Evolutionary conservation across 1,140 invertebrate genomes (phyloP).

Genomic region (Vollenhovia emeryi): DNA sequence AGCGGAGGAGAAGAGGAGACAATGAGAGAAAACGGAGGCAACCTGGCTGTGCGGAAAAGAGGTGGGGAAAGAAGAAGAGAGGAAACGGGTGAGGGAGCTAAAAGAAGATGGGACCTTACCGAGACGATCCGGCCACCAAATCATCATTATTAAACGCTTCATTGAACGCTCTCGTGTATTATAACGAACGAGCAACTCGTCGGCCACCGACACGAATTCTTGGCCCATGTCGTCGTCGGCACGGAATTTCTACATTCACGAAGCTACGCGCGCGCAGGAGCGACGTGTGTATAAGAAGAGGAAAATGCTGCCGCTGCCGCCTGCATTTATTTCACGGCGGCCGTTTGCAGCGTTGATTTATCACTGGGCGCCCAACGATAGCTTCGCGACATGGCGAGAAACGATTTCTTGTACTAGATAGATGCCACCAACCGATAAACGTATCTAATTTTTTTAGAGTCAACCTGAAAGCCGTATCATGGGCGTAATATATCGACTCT

Average conservation of each 20-base stretch:
- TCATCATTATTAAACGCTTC: slow-evolving; percentile 73
- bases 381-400: slow-evolving; percentile 36
- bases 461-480: slow-evolving; percentile 4
- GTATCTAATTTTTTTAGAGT: not conserved
- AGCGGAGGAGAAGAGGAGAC: not conserved
- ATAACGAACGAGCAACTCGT: slow-evolving; percentile 15
- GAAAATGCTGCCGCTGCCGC: slow-evolving; percentile 1
- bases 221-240: slow-evolving; percentile 40
- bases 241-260: slow-evolving; percentile 49
- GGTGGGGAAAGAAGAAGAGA: slow-evolving; percentile 10
- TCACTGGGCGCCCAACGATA: slow-evolving; percentile 15
- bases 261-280: slow-evolving; percentile 10
- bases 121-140: slow-evolving; percentile 58
- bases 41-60: slow-evolving; percentile 2
- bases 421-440: slow-evolving; percentile 23
- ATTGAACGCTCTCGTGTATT: slow-evolving; percentile 63
- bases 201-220: slow-evolving; percentile 52
- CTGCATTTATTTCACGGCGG: slow-evolving; percentile 53
- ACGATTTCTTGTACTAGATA: slow-evolving; percentile 49
- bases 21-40: slow-evolving; percentile 64
- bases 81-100: not conserved
- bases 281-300: slow-evolving; percentile 19
- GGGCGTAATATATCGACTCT: not conserved
- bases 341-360: slow-evolving; percentile 46
- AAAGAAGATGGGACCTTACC: slow-evolving; percentile 5